Evolutionary conservation across 2,888 invertebrate genomes (phyloP), one percentile per base, ranked within the genome.

Genomic region (Drymonia ruficornis): DNA sequence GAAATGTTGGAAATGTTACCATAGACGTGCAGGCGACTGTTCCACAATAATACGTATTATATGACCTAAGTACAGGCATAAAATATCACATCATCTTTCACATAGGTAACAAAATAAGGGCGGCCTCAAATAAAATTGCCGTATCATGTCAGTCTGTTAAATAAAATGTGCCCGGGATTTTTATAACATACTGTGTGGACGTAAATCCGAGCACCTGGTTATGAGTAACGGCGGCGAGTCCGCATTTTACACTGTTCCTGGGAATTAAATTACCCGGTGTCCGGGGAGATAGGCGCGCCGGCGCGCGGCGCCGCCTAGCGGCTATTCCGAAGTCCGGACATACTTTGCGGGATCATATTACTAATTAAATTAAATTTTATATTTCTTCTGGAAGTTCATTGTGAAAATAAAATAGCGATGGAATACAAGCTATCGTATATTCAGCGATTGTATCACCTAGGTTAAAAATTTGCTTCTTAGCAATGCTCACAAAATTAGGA

Each of bases 161-260:
- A 78, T 74, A 69, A 75, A 84, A 83, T 78, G 72, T 71, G 61
- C 62, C 65, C 53, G 50, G 78, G 79, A 80, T 79, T 86, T 84
- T 86, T 84, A 86, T 80, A 81, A 83, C 83, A 79, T 81, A 85
- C 83, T 83, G 83, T 81, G 76, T 63, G 80, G 74, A 72, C 78
- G 75, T 86, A 86, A 83, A 84, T 72, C 80, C 76, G 67, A 61
- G 71, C 83, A 84, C 85, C 84, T 83, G 85, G 80, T 81, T 82
- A 78, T 80, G 82, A 83, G 77, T 80, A 77, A 84, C 73, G 73
- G 62, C 73, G 73, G 62, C 56, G 51, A 66, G 71, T 66, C 72
- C 72, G 62, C 70, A 64, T 65, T 74, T 69, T 72, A 80, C 79
- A 76, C 69, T 78, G 78, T 73, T 69, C 72, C 70, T 48, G 69